phyloP scores from a whole-genome alignment of 2,113 vertebrate genomes.

The Cinclus mexicanus region DNA sequence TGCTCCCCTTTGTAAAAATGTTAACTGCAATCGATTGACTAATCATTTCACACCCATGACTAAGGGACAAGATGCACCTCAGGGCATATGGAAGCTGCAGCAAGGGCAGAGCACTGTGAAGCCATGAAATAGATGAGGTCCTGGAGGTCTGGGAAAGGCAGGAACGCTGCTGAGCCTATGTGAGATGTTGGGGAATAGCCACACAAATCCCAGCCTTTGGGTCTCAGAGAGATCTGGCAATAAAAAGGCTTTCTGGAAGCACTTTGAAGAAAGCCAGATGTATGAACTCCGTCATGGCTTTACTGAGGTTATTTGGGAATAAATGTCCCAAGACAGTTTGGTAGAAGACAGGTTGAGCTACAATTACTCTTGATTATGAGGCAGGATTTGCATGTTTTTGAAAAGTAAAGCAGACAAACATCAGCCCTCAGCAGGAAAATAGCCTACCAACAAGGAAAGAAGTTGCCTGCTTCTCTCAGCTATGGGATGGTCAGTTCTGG shows the following conservation, averaged over 20 bases:
- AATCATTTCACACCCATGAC: neutral
- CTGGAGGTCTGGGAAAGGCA: neutral
- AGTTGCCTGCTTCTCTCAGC: neutral
- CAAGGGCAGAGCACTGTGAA: neutral
- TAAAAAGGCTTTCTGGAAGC: neutral
- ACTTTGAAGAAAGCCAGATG: neutral
- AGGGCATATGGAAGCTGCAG: neutral
- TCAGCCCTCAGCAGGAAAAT: neutral
- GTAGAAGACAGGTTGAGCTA: neutral
- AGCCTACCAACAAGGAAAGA: neutral
- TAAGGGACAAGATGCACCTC: neutral
- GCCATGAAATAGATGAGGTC: neutral
- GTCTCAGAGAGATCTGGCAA: neutral
- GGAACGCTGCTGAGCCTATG: neutral
- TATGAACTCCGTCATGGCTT: neutral
- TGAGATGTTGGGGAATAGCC: neutral
- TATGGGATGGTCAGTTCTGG: neutral
- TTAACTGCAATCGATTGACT: neutral
- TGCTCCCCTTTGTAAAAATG: neutral
- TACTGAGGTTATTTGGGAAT: neutral
- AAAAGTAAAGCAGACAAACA: neutral
- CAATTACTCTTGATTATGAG: neutral
- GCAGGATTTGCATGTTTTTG: neutral
- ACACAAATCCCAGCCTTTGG: neutral
- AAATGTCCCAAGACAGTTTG: neutral